phyloP scores from a whole-genome alignment of 2,797 vertebrate genomes.

The Hipposideros larvatus region DNA sequence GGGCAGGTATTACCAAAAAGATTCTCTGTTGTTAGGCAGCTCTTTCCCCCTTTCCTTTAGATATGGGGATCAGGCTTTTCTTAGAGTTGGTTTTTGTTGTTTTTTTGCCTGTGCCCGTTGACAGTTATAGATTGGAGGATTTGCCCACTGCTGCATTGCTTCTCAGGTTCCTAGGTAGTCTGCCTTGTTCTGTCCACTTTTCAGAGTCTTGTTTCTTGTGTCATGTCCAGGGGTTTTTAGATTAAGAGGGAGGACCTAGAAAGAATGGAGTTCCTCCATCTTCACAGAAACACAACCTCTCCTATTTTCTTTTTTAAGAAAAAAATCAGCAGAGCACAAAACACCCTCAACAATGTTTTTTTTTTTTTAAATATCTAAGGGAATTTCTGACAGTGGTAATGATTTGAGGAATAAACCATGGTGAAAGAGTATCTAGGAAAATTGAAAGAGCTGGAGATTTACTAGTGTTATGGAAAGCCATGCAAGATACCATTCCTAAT shows the following conservation, averaged over 20 bases:
- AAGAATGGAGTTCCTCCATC: conserved; percentile 1
- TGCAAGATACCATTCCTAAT: background rate
- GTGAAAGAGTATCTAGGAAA: conserved; percentile 21
- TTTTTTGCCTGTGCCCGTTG: background rate
- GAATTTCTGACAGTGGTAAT: conserved; percentile 31
- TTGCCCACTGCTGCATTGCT: background rate
- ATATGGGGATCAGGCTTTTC: background rate
- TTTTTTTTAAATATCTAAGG: background rate
- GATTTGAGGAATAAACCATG: conserved; percentile 48
- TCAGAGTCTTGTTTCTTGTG: background rate
- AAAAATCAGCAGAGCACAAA: conserved; percentile 46
- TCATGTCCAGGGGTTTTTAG: background rate
- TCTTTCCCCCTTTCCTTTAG: background rate
- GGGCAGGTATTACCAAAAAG: background rate
- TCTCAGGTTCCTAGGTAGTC: background rate
- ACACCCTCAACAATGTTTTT: background rate
- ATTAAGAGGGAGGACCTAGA: background rate
- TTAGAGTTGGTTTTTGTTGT: background rate
- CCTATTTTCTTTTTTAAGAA: conserved; percentile 7
- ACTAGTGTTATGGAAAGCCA: conserved; percentile 33
- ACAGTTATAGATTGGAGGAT: background rate
- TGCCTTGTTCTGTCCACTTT: background rate
- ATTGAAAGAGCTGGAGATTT: conserved; percentile 16
- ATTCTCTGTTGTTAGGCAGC: background rate
- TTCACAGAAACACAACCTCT: background rate